Conservation (phyloP, 2,888 invertebrate species). For the Leptinotarsa peninsularis region DNA sequence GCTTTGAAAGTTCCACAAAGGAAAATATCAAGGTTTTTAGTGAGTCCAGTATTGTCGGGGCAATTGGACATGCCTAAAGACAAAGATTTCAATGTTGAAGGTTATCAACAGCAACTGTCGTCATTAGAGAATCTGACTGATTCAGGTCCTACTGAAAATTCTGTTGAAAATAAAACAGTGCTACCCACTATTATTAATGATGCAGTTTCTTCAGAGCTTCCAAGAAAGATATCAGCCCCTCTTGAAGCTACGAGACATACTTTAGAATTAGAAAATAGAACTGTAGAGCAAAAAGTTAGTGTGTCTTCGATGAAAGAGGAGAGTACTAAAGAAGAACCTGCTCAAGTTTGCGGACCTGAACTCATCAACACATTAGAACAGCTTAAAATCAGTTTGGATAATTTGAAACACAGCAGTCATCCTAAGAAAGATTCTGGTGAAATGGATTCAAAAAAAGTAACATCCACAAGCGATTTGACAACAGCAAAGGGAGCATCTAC, state of each 20-base stretch:
- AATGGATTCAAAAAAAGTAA: slow-evolving; percentile 53
- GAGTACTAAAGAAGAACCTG: slow-evolving; percentile 55
- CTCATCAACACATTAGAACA: slow-evolving; percentile 70
- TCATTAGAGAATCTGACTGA: slow-evolving; percentile 35
- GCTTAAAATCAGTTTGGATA: slow-evolving; percentile 71
- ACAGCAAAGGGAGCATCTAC: slow-evolving; percentile 34
- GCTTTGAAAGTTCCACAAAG: slow-evolving; percentile 69
- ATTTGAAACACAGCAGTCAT: slow-evolving; percentile 69
- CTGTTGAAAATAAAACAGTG: slow-evolving; percentile 31
- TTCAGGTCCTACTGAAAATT: slow-evolving; percentile 15
- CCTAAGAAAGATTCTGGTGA: slow-evolving; percentile 61
- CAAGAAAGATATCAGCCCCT: slow-evolving; percentile 57
- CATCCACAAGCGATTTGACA: slow-evolving; percentile 54
- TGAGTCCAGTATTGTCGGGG: slow-evolving; percentile 80
- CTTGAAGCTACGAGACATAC: slow-evolving; percentile 49
- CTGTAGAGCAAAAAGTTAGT: slow-evolving; percentile 56
- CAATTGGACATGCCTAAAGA: slow-evolving; percentile 66
- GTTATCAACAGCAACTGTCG: slow-evolving; percentile 27
- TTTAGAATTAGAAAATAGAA: slow-evolving; percentile 49
- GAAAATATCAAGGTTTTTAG: slow-evolving; percentile 85
- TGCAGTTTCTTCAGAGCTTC: slow-evolving; percentile 42
- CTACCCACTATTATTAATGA: slow-evolving; percentile 26
- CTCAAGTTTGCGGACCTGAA: slow-evolving; percentile 66
- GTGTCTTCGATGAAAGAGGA: slow-evolving; percentile 57
- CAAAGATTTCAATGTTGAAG: slow-evolving; percentile 56